These are phyloP conservation scores for Chelidonichthys spinosus DNA, from an alignment of 2,797 vertebrate species.

Conservation along the genomic window DNA sequence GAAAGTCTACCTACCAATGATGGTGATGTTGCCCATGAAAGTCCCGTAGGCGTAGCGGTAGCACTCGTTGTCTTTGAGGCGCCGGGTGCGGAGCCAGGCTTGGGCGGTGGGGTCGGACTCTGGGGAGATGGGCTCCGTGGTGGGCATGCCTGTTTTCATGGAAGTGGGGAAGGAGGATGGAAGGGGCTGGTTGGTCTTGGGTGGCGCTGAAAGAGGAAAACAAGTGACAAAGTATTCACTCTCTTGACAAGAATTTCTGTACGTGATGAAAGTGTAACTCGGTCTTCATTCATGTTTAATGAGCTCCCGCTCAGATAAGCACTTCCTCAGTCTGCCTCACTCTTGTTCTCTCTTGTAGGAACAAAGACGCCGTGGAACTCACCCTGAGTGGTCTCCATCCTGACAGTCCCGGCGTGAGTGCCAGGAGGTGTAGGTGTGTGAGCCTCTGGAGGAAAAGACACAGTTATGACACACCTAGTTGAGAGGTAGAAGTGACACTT, in stretches of 20 bases:
- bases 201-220: constrained; percentile 35
- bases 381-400: constrained; percentile 68
- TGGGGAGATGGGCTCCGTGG: constrained; percentile 66
- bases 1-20: constrained; percentile 84
- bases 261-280: neutral
- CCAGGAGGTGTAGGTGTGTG: constrained; percentile 55
- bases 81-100: constrained; percentile 48
- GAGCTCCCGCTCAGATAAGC: neutral
- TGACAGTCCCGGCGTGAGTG: constrained; percentile 66
- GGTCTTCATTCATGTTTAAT: neutral
- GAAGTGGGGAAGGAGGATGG: constrained; percentile 18
- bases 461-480: neutral
- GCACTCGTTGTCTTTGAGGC: constrained; percentile 72
- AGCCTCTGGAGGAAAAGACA: constrained; percentile 49
- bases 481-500: neutral
- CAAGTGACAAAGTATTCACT: neutral
- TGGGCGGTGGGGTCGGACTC: constrained; percentile 34
- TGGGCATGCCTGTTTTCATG: constrained; percentile 45
- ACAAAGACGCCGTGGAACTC: constrained; percentile 12
- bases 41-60: constrained; percentile 87
- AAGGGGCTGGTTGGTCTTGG: constrained; percentile 46
- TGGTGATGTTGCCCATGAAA: constrained; percentile 81
- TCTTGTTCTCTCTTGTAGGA: neutral
- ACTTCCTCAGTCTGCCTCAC: neutral
- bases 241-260: neutral